Evolutionary conservation across 2,797 vertebrate genomes (phyloP), one percentile per base, ranked within the genome.

Genomic region (Sardinella longiceps): DNA sequence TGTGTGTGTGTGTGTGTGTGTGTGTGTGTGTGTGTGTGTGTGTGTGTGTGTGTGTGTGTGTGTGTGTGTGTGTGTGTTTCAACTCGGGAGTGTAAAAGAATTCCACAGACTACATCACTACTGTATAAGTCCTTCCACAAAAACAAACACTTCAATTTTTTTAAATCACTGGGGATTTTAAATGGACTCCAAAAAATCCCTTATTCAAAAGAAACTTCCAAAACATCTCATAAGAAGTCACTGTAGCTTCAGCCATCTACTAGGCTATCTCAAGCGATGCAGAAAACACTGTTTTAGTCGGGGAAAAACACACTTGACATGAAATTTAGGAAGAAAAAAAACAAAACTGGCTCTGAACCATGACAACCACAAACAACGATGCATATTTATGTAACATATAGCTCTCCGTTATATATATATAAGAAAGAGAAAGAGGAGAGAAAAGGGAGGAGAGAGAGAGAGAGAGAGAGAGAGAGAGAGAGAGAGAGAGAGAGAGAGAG

Each of bases 301-400:
- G 18, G 30, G 5, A 33, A 74, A 30, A 37, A 74, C 37, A 30
- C 66, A 39, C 66, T 74, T 74, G 66, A 33, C 63, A 33, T 37
- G 28, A 74, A 74, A 37, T 5, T 74, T 37, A 37, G 66, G 39
- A 33, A 5, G 37, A 74, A 74, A 30, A 37, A 18, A 30, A 37
- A 18, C 66, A 15, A 33, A 20, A 74, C 15, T 18, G 15, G 30
- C 12, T 39, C 30, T 33, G 30, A 74, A 74, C 30, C 18, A 74
- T 14, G 39, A 74, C 30, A 74, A 37, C 33, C 63, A 63, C 58
- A 70, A 70, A 66, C 25, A 70, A 70, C 12, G 33, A 37, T 37
- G 28, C 30, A 70, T 30, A 70, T 70, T 70, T 70, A 70, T 70
- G 33, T 70, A 70, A n/a, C n/a, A n/a, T n/a, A n/a, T n/a, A n/a